Evolutionary conservation across 2,113 vertebrate genomes (phyloP).

Genomic region (Sander vitreus): DNA sequence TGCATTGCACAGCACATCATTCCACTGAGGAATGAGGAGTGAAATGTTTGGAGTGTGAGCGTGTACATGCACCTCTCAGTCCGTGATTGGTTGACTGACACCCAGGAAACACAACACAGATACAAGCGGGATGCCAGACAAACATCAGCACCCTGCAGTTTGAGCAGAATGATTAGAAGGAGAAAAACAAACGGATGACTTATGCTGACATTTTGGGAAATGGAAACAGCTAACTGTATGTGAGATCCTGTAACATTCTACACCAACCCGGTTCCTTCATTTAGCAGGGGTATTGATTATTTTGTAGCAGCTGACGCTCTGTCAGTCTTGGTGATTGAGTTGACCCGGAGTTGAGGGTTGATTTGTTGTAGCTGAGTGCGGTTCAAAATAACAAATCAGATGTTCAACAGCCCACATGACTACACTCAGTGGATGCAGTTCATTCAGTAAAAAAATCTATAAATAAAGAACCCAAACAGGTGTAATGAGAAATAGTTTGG

Average conservation of each 20-base stretch:
- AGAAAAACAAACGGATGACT: background rate
- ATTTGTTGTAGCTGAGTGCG: constrained; percentile 38
- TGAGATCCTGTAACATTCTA: background rate
- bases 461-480: constrained; percentile 1
- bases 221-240: constrained; percentile 20
- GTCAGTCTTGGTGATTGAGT: constrained; percentile 59
- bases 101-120: constrained; percentile 23
- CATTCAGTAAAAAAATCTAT: background rate
- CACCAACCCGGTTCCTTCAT: constrained; percentile 1
- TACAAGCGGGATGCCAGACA: constrained; percentile 5
- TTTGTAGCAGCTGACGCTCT: background rate
- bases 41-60: background rate
- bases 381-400: constrained; percentile 34
- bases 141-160: constrained; percentile 26
- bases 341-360: constrained; percentile 42
- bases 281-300: constrained; percentile 46
- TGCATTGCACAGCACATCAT: constrained; percentile 24
- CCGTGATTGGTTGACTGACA: constrained; percentile 22
- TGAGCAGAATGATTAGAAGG: background rate
- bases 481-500: background rate
- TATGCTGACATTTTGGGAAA: constrained; percentile 21
- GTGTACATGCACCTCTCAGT: constrained; percentile 13
- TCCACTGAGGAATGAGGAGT: background rate
- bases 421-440: background rate
- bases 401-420: constrained; percentile 9